Base-by-base conservation (phyloP, 1,140 invertebrate species). In the Holcopasites calliopsidis region DNA sequence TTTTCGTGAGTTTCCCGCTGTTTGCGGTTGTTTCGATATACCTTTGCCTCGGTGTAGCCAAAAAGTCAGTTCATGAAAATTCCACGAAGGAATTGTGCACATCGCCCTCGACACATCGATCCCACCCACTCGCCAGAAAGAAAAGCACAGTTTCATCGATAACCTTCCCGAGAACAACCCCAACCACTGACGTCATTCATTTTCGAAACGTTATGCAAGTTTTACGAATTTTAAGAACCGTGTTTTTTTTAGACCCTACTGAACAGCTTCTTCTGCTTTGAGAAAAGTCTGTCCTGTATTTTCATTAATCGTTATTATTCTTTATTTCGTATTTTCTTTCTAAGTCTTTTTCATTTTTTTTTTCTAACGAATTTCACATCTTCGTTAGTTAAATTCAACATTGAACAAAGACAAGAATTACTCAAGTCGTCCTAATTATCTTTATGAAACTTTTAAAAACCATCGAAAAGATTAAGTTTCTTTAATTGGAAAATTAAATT, bases 71-170 rank as follows among this genome's bases (percentile, higher is more conserved):
- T 83, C 71, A 83, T 83, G 76, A 83, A 83, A 82, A 73, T 83
- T 83, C 72, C 23, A 83, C 55, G 80, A 83, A 72, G 77, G 55
- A 83, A 83, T 68, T 58, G 72, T 69, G 64, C 52, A 65, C 40
- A 62, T 76, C 70, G 71, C 38, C 42, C 40, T 66, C 57, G 49
- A 61, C 71, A n/a, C n/a, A 83, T 83, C 80, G 82, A 83, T 83
- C 57, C 72, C 61, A 52, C 50, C 75, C 60, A 61, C 64, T 61
- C 62, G 55, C 40, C 55, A 62, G 49, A 76, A 47, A 78, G 47
- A 73, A 76, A n/a, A 77, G 77, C 80, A 83, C 58, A 70, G 73
- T 80, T 75, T 62, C 78, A 84, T 83, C 81, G 82, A 83, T 84
- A 82, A 84, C 77, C 68, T 74, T 83, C 77, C 70, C 65, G 61